A percentile compares a stretch with the other conserved stretches of the same genome.
These are phyloP conservation scores for Megaptera novaeangliae DNA, from an alignment of 2,113 vertebrate species.

Conservation along the genomic window DNA sequence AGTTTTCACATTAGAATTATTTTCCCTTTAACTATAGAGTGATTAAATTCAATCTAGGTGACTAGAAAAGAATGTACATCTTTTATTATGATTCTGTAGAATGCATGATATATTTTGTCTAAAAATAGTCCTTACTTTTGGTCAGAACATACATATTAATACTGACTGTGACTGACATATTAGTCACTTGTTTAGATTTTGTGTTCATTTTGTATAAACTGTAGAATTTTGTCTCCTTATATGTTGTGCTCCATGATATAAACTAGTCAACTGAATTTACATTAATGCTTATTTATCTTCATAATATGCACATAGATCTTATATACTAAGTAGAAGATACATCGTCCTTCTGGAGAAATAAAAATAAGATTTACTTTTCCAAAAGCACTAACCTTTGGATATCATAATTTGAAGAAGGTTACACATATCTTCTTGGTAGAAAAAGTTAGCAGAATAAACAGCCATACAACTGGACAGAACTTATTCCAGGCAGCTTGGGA, in stretches of 20 bases:
- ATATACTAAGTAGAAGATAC: neutral
- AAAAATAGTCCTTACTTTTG: neutral
- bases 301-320: neutral
- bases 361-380: neutral
- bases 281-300: constrained; percentile 27
- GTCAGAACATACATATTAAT: neutral
- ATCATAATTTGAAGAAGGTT: neutral
- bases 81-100: neutral
- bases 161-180: neutral
- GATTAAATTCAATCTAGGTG: neutral
- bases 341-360: neutral
- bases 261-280: neutral
- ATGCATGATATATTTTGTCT: neutral
- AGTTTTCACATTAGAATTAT: neutral
- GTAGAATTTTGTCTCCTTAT: neutral
- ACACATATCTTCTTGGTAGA: neutral
- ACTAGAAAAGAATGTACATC: neutral
- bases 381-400: neutral
- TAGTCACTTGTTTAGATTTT: constrained; percentile 27
- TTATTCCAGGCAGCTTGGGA: neutral
- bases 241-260: neutral
- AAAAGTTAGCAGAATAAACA: neutral
- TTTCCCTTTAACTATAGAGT: neutral
- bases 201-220: neutral
- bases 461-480: neutral